Evolutionary conservation across 1,140 invertebrate genomes (phyloP).

Genomic region (Heliothis subflexa): DNA sequence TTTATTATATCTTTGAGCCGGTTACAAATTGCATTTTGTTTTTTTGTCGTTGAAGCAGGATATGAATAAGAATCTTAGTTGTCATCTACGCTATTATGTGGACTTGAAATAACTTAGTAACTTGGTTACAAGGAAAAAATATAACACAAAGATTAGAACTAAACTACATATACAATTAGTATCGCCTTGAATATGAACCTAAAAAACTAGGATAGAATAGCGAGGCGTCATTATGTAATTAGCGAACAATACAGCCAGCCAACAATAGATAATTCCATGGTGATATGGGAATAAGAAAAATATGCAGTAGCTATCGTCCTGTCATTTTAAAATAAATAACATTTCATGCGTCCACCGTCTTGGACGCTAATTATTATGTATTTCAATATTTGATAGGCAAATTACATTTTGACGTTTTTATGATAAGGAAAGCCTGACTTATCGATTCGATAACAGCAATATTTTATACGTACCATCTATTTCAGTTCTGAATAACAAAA

Average conservation of each 20-base stretch:
- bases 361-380: no score
- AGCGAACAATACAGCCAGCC: slow-evolving; percentile 29
- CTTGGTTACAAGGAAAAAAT: slow-evolving; percentile 24
- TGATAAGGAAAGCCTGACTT: no score
- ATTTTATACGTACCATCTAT: no score
- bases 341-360: no score
- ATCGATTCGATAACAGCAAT: no score
- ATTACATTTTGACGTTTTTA: no score
- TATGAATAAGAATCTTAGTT: neutral
- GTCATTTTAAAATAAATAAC: neutral
- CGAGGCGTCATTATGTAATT: slow-evolving; percentile 33
- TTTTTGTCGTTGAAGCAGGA: no score
- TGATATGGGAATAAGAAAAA: slow-evolving; percentile 37
- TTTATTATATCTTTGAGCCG: neutral
- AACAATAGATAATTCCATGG: slow-evolving; percentile 37
- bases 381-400: no score
- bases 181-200: slow-evolving; percentile 27
- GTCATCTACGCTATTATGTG: neutral
- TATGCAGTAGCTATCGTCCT: neutral
- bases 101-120: neutral
- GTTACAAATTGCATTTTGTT: slow-evolving; percentile 5
- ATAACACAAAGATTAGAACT: slow-evolving; percentile 38
- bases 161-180: slow-evolving; percentile 32
- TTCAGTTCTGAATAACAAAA: neutral
- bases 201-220: slow-evolving; percentile 38